Conservation (phyloP, 1,140 invertebrate species). For the Bombus haemorrhoidalis region DNA sequence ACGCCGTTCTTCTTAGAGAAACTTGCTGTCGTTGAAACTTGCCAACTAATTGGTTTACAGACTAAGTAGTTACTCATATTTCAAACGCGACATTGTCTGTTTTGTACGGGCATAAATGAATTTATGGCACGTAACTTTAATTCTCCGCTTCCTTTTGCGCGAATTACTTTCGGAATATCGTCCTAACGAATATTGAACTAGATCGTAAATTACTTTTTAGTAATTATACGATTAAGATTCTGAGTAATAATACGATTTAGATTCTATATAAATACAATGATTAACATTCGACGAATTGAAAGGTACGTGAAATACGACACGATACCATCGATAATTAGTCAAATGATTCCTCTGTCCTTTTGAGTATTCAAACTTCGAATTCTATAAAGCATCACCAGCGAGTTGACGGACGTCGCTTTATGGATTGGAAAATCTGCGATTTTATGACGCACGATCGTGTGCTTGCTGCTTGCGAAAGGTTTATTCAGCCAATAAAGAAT, state of each 20-base stretch:
- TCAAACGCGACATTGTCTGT: constrained; percentile 5
- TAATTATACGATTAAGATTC: too few species aligned
- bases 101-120: background rate
- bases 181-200: too few species aligned
- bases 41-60: constrained; percentile 28
- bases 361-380: constrained; percentile 4
- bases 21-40: constrained; percentile 25
- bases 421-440: constrained; percentile 44
- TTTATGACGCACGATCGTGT: constrained; percentile 58
- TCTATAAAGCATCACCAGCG: constrained; percentile 24
- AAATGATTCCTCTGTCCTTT: constrained; percentile 7
- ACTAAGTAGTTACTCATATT: constrained; percentile 27
- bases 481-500: constrained; percentile 62
- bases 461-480: constrained; percentile 55
- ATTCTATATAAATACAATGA: background rate
- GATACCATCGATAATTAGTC: background rate
- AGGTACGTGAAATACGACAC: background rate
- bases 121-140: background rate
- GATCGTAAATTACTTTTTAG: background rate
- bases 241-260: too few species aligned
- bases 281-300: too few species aligned
- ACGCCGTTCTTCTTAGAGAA: constrained; percentile 5
- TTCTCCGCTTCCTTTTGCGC: background rate
- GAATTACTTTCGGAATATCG: background rate
- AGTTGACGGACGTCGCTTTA: constrained; percentile 14